Conservation (phyloP, 2,888 invertebrate species). For the Lithosia quadra region DNA sequence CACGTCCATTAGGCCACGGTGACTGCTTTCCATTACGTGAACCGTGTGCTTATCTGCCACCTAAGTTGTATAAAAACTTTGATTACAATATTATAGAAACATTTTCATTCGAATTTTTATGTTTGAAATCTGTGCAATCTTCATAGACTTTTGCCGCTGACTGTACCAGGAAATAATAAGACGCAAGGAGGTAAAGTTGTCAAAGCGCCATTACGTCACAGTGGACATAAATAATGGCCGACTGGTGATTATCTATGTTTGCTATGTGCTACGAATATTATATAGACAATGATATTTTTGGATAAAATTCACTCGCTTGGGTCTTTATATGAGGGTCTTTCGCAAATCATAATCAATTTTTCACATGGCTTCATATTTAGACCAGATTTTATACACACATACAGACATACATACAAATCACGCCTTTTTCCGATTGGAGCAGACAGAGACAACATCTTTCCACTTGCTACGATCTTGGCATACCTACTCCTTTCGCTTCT, state of each 20-base stretch:
- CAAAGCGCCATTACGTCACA: conserved; percentile 21
- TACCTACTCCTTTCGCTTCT: too few relatives aligned
- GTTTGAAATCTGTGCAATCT: not conserved
- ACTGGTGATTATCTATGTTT: conserved; percentile 12
- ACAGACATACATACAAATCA: too few relatives aligned
- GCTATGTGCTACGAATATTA: conserved; percentile 6
- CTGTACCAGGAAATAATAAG: conserved; percentile 34
- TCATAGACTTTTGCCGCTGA: not conserved
- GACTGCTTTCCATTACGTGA: too few relatives aligned
- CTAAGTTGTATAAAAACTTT: too few relatives aligned
- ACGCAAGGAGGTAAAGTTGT: conserved; percentile 33
- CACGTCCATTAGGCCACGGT: too few relatives aligned
- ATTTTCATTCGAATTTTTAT: too few relatives aligned
- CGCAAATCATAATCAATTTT: not conserved
- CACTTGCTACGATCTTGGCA: too few relatives aligned
- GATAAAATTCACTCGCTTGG: not conserved
- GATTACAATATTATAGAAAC: too few relatives aligned
- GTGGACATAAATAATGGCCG: conserved; percentile 10
- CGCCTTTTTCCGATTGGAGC: too few relatives aligned
- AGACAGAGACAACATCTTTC: too few relatives aligned
- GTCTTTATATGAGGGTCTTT: not conserved
- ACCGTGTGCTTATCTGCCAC: too few relatives aligned
- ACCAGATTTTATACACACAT: too few relatives aligned
- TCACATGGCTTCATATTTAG: not conserved
- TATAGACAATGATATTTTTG: not conserved